Conservation (phyloP, 2,888 invertebrate genomes). For the Choristoneura rosaceana region DNA sequence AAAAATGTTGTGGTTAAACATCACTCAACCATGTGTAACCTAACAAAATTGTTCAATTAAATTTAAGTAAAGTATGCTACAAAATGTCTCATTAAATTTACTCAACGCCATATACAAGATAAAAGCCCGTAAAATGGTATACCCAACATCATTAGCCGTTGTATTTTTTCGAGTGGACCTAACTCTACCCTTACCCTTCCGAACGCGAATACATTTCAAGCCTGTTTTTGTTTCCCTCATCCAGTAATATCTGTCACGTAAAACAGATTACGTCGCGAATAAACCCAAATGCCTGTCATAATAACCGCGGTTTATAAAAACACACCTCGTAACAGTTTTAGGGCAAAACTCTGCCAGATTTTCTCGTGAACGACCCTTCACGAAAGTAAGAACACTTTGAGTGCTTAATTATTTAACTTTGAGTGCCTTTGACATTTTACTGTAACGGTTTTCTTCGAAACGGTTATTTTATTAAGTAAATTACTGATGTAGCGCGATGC, state of each 20-base stretch:
- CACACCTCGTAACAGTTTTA: slow-evolving; percentile 41
- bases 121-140: slow-evolving; percentile 12
- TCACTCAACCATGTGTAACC: background rate
- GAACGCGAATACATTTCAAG: slow-evolving; percentile 31
- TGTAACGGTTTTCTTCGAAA: slow-evolving; percentile 36
- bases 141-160: slow-evolving; percentile 14
- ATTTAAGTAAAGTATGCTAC: background rate
- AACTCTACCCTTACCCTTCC: slow-evolving; percentile 24
- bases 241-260: slow-evolving; percentile 41
- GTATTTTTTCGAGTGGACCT: slow-evolving; percentile 27
- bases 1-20: no score
- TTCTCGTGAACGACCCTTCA: slow-evolving; percentile 27
- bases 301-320: slow-evolving; percentile 41
- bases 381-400: slow-evolving; percentile 38
- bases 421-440: slow-evolving; percentile 39
- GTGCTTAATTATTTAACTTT: slow-evolving; percentile 40
- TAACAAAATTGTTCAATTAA: background rate
- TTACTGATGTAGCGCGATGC: slow-evolving; percentile 18
- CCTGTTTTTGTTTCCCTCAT: slow-evolving; percentile 32
- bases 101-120: background rate
- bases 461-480: slow-evolving; percentile 32
- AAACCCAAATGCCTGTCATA: slow-evolving; percentile 42
- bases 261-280: slow-evolving; percentile 39
- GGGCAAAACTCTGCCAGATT: slow-evolving; percentile 35
- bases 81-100: background rate